phyloP scores from a whole-genome alignment of 2,888 invertebrate genomes.

The Napeogenes sylphis region DNA sequence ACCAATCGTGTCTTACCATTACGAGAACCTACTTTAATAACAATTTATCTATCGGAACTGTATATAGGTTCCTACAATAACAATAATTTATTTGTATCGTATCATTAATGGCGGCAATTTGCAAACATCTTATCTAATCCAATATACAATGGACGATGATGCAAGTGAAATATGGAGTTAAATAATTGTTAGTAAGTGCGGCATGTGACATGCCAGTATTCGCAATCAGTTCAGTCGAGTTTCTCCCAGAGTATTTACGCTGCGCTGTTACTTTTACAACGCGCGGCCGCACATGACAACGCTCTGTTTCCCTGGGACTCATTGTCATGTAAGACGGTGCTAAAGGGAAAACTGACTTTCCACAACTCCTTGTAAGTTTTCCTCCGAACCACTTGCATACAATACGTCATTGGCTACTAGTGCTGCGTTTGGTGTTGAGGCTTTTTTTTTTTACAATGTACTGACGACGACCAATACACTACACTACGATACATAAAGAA shows the following conservation, averaged over 20 bases:
- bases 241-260: conserved; percentile 75
- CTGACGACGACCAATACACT: no score
- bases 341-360: conserved; percentile 67
- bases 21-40: no score
- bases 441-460: no score
- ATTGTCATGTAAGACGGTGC: conserved; percentile 58
- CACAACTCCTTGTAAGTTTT: conserved; percentile 39
- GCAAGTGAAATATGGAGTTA: conserved; percentile 22
- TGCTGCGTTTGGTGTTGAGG: no score
- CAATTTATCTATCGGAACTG: no score
- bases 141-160: conserved; percentile 3
- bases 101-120: background rate
- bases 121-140: conserved; percentile 3
- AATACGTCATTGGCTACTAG: no score
- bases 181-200: conserved; percentile 32
- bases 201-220: conserved; percentile 61
- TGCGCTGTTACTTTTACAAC: conserved; percentile 76
- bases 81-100: background rate
- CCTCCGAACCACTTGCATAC: background rate
- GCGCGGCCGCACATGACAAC: conserved; percentile 74
- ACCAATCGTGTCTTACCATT: no score
- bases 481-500: no score
- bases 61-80: no score
- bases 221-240: conserved; percentile 73
- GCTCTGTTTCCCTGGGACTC: conserved; percentile 74